Base-by-base conservation (phyloP, 2,888 invertebrate species). In the Xestobium rufovillosum region DNA sequence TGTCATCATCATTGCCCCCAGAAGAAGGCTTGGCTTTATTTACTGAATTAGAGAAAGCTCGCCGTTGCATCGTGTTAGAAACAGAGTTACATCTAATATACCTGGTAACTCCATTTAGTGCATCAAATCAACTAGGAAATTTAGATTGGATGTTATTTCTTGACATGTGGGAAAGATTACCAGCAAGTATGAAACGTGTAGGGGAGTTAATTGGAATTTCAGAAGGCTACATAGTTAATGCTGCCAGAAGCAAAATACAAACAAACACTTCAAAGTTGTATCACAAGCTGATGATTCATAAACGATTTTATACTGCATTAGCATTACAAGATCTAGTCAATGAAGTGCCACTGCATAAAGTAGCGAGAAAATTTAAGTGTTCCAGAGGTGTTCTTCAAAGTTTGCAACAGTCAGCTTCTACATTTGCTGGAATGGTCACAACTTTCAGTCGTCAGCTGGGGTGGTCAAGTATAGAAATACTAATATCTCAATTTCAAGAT, bases 361-460 rank as follows among this genome's bases (percentile, higher is more conserved):
- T 94, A 1, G 84, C 89, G n/a, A 59, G 61, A 6, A 94, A 90
- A 61, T 97, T 83, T 60, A 80, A 78, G 50, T 88, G 89, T 55
- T 80, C 83, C 36, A 79, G 94, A 35, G 97, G 97, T 9, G 78
- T 89, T 65, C 67, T 98, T 13, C 97, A 98, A 68, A 81, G 87
- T 38, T 71, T 98, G 15, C 97, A 98, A 65, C 94, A 95, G 63
- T 83, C 87, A 38, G 85, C 96, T 1, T 83, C 96, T 19, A 91
- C 92, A 19, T 96, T 95, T 74, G 94, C 96, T 36, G 95, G 94
- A 37, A 96, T 96, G 86, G 88, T 97, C 1, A 91, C 94, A 2
- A 80, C 88, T n/a, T 97, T 98, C 68, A 92, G 95, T 63, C 78
- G 77, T 44, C 83, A 91, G 35, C 68, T 98, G 8, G 90, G 94